Percentiles rank a stretch among this genome's conserved stretches.
Evolutionary conservation across 2,113 vertebrate genomes (phyloP).

Genomic region (Emberiza fucata): DNA sequence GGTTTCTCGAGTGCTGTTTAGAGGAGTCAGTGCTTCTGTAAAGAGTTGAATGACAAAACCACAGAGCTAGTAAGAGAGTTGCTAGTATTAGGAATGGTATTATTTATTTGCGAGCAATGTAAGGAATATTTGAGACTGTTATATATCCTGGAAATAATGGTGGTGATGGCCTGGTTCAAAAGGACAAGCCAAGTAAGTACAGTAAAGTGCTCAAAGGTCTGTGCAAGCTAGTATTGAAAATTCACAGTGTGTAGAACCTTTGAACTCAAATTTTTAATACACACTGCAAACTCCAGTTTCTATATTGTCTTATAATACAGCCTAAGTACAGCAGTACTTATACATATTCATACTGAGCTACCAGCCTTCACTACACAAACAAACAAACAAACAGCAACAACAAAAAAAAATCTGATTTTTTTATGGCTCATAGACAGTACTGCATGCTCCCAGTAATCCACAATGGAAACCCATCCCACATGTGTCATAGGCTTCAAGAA

Average conservation of each 20-base stretch:
- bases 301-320: neutral
- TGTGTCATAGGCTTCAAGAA: neutral
- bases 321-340: neutral
- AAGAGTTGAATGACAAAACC: neutral
- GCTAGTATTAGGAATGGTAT: neutral
- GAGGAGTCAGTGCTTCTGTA: neutral
- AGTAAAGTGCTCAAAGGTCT: neutral
- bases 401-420: neutral
- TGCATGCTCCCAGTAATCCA: neutral
- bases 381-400: neutral
- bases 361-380: neutral
- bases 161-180: neutral
- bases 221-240: neutral
- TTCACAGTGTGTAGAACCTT: neutral
- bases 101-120: neutral
- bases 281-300: neutral
- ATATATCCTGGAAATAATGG: neutral
- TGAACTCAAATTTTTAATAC: neutral
- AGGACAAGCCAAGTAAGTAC: neutral
- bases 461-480: neutral
- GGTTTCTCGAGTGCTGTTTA: neutral
- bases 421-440: neutral
- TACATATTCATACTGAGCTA: neutral
- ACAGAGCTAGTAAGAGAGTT: neutral
- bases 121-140: neutral